These are phyloP conservation scores for Austrolebias charrua DNA, from an alignment of 2,797 vertebrate genomes.

Conservation along the genomic window DNA sequence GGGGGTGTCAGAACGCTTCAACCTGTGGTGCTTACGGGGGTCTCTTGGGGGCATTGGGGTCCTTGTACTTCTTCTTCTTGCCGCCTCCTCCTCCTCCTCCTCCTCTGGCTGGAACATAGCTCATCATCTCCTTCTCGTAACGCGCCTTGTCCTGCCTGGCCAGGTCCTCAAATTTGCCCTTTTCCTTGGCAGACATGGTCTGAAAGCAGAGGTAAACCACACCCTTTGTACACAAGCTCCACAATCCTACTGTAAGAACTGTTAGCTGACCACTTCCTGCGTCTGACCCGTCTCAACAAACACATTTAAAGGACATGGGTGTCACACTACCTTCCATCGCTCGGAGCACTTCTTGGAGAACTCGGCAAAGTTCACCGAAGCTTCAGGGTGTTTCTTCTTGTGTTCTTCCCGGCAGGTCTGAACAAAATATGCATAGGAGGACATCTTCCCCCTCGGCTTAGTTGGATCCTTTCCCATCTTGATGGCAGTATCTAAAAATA, in stretches of 20 bases:
- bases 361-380: conserved; percentile 96
- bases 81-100: conserved; percentile 91
- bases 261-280: no score
- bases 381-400: conserved; percentile 98
- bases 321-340: conserved; percentile 91
- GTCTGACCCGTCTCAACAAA: no score
- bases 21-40: conserved; percentile 88
- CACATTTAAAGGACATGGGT: no score
- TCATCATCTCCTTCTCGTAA: conserved; percentile 98
- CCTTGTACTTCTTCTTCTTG: conserved; percentile 98
- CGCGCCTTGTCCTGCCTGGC: conserved; percentile 95
- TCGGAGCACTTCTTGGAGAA: conserved; percentile 99
- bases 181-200: conserved; percentile 97
- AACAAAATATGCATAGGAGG: conserved; percentile 98
- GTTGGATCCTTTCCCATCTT: conserved; percentile 94
- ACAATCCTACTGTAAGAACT: no score
- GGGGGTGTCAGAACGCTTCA: background rate
- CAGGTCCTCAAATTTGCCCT: conserved; percentile 96
- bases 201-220: conserved; percentile 57
- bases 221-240: no score
- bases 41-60: conserved; percentile 98
- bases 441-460: conserved; percentile 99
- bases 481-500: conserved; percentile 50
- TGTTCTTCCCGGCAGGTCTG: conserved; percentile 98
- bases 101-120: conserved; percentile 90